A percentile compares a stretch with the other conserved stretches of the same genome.
phyloP scores from a whole-genome alignment of 2,888 invertebrate species.

The Amphimallon solstitiale region DNA sequence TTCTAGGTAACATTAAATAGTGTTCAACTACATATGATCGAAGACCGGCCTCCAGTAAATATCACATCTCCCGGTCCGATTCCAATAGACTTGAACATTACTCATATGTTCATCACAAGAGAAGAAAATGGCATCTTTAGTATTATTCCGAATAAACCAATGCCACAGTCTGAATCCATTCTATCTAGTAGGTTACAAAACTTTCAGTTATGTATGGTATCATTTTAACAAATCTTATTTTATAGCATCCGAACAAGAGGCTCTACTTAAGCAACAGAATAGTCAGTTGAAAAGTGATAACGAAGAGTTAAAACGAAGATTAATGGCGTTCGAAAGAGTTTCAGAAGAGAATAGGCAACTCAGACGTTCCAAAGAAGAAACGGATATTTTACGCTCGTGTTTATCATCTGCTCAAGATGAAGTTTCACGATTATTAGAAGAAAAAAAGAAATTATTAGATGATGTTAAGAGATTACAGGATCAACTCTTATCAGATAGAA shows the following conservation, averaged over 20 bases:
- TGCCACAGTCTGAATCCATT: conserved; percentile 39
- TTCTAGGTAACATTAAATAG: conserved; percentile 78
- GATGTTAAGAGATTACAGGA: conserved; percentile 75
- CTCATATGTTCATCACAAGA: conserved; percentile 75
- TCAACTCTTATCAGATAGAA: conserved; percentile 59
- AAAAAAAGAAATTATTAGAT: conserved; percentile 78
- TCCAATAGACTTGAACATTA: conserved; percentile 80
- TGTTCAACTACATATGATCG: conserved; percentile 78
- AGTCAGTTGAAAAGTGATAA: conserved; percentile 71
- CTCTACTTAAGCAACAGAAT: conserved; percentile 62
- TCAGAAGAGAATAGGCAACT: conserved; percentile 69
- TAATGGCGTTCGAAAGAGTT: conserved; percentile 69
- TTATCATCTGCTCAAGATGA: conserved; percentile 80
- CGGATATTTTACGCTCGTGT: conserved; percentile 69
- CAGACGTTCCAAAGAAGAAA: conserved; percentile 68
- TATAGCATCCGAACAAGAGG: conserved; percentile 38
- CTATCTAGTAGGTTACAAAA: conserved; percentile 42
- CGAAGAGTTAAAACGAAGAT: conserved; percentile 70
- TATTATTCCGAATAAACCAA: conserved; percentile 69
- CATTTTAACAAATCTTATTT: background rate
- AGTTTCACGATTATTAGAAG: conserved; percentile 74
- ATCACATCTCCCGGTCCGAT: conserved; percentile 85
- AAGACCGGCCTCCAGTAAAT: conserved; percentile 84
- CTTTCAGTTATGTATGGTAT: background rate
- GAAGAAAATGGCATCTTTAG: conserved; percentile 79